Base-by-base conservation (phyloP, 2,797 vertebrate species). In the Danio kyathit region DNA sequence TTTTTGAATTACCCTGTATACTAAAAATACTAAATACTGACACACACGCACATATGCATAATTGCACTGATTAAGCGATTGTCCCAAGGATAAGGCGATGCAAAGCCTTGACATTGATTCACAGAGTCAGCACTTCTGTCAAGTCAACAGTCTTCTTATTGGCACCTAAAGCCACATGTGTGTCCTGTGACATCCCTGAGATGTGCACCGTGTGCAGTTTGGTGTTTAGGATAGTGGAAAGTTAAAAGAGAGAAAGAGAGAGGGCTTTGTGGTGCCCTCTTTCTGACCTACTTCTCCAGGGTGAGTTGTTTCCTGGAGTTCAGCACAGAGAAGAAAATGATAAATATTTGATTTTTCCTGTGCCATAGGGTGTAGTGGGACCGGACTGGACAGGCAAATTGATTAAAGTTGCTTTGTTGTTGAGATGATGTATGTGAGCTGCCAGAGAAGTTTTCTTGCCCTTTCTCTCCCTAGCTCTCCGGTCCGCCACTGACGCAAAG, bases 381-480 rank as follows among this genome's bases (percentile, higher is more conserved):
- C 74, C 65, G 85, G 81, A 84, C 71, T 41, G 76, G 81, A 84
- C 85, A 86, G 76, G 81, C 80, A 83, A 82, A 87, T 86, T 87
- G 87, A 90, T 91, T 89, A 88, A 71, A 88, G 77, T 83, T 79
- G 79, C 71, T 80, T 69, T 85, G 83, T 82, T 90, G 86, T 82
- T 84, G 83, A 79, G 77, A 82, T 90, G 88, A 91, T 90, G 89
- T 89, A 90, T 91, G 87, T 82, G 81, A 51, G 86, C 86, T 87
- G 85, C 87, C 87, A 82, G 41, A 81, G 29, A 86, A 81, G 83
- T 86, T 84, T 87, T 85, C 73, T 72, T 89, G 81, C 77, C 86
- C 84, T 80, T 86, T 83, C 82, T 80, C 74, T 76, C 57, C 51
- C 77, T 8, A 40, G 80, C 81, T 76, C 81, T 74, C 46, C 4